Evolutionary conservation across 2,888 invertebrate genomes (phyloP), one percentile per base, ranked within the genome.

Genomic region (Platycheirus rosarum): DNA sequence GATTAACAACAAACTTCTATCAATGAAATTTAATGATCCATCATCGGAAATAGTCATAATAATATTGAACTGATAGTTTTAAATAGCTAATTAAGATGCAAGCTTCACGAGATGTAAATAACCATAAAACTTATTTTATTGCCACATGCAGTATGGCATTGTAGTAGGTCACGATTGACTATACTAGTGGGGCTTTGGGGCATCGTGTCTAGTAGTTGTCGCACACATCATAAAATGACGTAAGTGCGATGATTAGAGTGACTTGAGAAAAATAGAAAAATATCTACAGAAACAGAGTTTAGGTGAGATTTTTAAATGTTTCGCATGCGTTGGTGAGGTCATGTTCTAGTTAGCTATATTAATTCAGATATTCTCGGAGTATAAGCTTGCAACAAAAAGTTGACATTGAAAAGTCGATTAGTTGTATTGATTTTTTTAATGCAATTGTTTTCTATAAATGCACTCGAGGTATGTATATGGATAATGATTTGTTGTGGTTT

Each of bases 281-380:
- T 3, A 53, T 53, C 23, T 51, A 23, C 23, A 11, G 13, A 29
- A 11, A 37, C 29, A 62, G 32, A 16, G 29, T 11, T 40, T 11
- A 46, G 35, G 63, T 48, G 70, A 44, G 42, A 57, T 71, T 18
- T 57, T 74, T 40, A 42, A 63, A 63, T 65, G 46, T 1, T 57
- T 68, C 32, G 13, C 20, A 70, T 60, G 69, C 75, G 79, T 80
- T 70, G 76, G 76, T 76, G 70, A 80, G 80, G 75, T 80, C 80
- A 76, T 80, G 76, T 66, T 70, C 80, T 40, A 76, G 46, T 76
- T 80, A 57, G 16, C 55, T 18, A 8, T 18, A 8, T 29, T 16
- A 69, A 26, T 46, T 53, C 14, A 46, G 8, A 26, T 46, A 23
- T 14, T 40, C 35, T 66, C 9, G 7, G 26, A 57, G 14, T 37